Conservation (phyloP, 64 coral and sea anemone genomes). For the Astreopora myriophthalma region DNA sequence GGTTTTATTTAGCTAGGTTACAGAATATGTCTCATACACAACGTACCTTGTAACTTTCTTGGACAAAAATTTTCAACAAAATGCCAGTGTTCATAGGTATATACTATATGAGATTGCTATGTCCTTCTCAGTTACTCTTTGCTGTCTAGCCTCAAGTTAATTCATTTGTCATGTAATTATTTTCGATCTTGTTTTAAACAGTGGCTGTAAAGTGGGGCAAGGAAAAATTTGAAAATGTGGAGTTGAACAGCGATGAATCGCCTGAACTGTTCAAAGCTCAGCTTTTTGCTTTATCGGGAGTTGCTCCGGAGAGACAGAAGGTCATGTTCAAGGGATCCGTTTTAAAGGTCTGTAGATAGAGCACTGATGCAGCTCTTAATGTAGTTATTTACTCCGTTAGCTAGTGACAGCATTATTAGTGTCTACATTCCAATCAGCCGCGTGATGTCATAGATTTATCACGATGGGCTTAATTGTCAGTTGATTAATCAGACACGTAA, state of each 20-base stretch:
- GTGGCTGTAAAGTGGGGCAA: constrained; percentile 95
- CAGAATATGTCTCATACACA: not conserved
- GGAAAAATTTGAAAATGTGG: constrained; percentile 94
- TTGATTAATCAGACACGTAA: too few species aligned
- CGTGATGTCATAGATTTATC: not conserved
- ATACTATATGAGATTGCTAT: not conserved
- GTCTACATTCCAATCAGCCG: not conserved
- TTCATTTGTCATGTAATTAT: not conserved
- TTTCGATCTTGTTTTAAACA: constrained; percentile 33
- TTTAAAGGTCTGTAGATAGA: constrained; percentile 72
- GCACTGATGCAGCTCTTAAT: not conserved
- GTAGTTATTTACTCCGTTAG: not conserved
- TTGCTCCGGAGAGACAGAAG: constrained; percentile 95
- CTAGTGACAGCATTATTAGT: too few species aligned
- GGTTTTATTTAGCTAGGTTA: not conserved
- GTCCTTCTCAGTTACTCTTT: not conserved
- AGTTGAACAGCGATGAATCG: constrained; percentile 89
- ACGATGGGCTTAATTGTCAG: too few species aligned
- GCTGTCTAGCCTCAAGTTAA: not conserved
- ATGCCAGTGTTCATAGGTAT: constrained; percentile 67
- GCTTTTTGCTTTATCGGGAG: constrained; percentile 90
- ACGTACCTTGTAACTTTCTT: not conserved
- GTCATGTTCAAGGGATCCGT: constrained; percentile 96
- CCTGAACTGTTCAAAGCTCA: constrained; percentile 97
- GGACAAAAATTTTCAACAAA: constrained; percentile 7